Conservation (phyloP, 2,113 vertebrate species). For the Propithecus coquereli region DNA sequence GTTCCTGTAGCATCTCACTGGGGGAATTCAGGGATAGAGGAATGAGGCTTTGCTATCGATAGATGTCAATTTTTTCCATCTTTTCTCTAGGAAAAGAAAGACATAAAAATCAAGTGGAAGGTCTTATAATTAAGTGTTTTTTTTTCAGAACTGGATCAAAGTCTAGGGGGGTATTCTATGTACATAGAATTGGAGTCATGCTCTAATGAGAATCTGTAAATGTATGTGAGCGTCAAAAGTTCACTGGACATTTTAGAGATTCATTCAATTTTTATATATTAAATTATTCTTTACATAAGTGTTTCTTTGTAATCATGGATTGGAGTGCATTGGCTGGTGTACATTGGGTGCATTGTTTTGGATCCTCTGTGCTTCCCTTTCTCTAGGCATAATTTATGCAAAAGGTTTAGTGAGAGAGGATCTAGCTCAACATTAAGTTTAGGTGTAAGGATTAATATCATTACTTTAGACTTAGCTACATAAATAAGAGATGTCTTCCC, state of each 20-base stretch:
- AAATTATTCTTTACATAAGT: background rate
- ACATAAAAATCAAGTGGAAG: background rate
- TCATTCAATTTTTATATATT: background rate
- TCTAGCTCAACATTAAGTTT: background rate
- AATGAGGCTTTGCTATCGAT: background rate
- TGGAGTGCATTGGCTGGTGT: background rate
- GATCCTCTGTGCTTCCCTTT: background rate
- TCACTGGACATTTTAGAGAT: background rate
- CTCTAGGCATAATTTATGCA: background rate
- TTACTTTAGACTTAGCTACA: background rate
- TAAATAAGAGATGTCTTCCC: background rate
- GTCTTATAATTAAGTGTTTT: background rate
- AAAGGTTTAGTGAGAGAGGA: background rate
- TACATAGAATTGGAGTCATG: background rate
- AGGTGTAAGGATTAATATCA: background rate
- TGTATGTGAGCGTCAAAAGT: background rate
- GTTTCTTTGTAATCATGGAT: background rate
- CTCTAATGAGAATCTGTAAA: background rate
- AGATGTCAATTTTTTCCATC: background rate
- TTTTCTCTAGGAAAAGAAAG: background rate
- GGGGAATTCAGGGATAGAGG: background rate
- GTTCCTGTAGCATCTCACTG: background rate
- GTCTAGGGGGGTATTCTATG: background rate
- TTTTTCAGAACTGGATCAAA: background rate
- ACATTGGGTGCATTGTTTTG: background rate